Evolutionary conservation across 64 coral and sea anemone genomes (phyloP), one percentile per base, ranked within the genome.

Genomic region (Montipora efflorescens): DNA sequence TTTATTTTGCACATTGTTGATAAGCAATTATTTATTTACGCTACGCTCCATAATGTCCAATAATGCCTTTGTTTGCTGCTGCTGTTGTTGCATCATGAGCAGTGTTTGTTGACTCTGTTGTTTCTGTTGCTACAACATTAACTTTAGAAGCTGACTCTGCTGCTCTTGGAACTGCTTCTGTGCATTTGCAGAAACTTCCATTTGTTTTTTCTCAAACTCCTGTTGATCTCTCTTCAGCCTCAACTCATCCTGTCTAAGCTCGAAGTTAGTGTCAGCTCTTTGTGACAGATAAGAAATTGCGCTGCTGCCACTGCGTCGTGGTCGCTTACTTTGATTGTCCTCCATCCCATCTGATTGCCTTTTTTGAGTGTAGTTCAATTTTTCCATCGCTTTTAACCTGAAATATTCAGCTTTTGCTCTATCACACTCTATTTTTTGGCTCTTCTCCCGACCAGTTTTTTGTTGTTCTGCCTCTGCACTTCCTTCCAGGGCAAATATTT

Each of bases 221-320:
- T 64, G 59, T 64, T 64, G 59, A 64, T 64, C 59, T 64, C 59
- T 64, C 62, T 72, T 81, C 79, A 91, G 81, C 36, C 87, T 93
- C 70, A 87, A 52, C 83, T 93, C 91, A 73, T 77, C 62, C 74
- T 93, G 70, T 93, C 80, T 93, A 93, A 87, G 82, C 49, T 87
- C 72, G 28, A 74, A 67, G 83, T 87, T 93, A 70, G 74, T 87
- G 82, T 93, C 83, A 93, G 83, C 92, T 79, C 83, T 93, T 88
- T 93, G 62, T 93, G 82, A 87, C 74, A 88, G 47, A 87, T 87
- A 93, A 78, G 71, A 80, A 59, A 93, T 88, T 93, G 92, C 75
- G 61, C 79, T 82, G 58, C 84, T 88, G 73, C 61, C 92, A 51
- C 64, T 93, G 44, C 74, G 20, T 77, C 84, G 74, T 79, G 86